Conservation (phyloP, 2,888 invertebrate genomes). For the Endomychus coccineus region DNA sequence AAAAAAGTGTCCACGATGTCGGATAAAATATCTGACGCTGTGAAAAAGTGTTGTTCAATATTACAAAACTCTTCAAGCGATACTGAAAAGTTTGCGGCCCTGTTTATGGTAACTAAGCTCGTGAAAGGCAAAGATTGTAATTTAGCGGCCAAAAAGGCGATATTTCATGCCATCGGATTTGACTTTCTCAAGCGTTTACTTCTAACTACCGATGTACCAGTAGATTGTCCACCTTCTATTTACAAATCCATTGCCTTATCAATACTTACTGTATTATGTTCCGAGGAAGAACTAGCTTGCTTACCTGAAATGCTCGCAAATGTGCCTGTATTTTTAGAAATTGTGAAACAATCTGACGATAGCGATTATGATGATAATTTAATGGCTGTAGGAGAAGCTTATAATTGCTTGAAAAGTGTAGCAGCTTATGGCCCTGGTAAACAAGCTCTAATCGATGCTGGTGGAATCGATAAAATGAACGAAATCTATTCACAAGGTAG, state of each 20-base stretch:
- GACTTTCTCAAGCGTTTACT: constrained; percentile 76
- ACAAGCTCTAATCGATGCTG: constrained; percentile 67
- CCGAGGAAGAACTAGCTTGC: constrained; percentile 69
- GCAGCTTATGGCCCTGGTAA: constrained; percentile 73
- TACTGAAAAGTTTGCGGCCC: constrained; percentile 84
- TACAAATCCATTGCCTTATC: constrained; percentile 88
- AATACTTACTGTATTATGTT: constrained; percentile 79
- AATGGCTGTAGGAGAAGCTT: constrained; percentile 80
- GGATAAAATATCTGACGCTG: constrained; percentile 63
- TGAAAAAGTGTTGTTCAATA: constrained; percentile 77
- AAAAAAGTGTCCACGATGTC: constrained; percentile 30
- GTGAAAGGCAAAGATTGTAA: constrained; percentile 78
- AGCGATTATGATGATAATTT: constrained; percentile 80
- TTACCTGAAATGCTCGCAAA: constrained; percentile 78
- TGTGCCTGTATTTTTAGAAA: constrained; percentile 75
- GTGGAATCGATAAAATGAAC: constrained; percentile 73
- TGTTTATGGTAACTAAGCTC: constrained; percentile 87
- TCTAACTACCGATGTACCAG: constrained; percentile 66
- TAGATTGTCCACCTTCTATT: constrained; percentile 81
- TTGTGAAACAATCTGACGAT: constrained; percentile 76
- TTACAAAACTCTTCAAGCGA: constrained; percentile 74
- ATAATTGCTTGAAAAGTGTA: constrained; percentile 73
- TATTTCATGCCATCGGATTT: constrained; percentile 87
- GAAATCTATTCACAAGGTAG: constrained; percentile 82
- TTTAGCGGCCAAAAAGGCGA: constrained; percentile 59